Evolutionary conservation across 2,113 vertebrate species (phyloP), one percentile per base, ranked within the genome.

Genomic region (Pseudonaja textilis): DNA sequence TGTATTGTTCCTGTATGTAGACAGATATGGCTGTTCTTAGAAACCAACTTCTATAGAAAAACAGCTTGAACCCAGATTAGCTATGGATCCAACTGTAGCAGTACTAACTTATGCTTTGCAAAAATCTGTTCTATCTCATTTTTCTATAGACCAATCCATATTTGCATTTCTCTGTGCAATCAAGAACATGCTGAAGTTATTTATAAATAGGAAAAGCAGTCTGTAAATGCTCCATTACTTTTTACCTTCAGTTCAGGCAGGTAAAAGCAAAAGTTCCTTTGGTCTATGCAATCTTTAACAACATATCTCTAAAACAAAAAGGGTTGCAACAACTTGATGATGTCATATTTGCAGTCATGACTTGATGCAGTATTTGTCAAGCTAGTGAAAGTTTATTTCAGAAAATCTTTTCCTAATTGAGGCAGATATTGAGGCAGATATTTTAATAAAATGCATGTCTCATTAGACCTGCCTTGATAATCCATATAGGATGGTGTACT

Each of bases 391-490:
- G n/a, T 91, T 92, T 93, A 87, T 93, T 95, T 94, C 91, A 1
- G 0, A 87, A 94, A 96, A 95, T 93, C 93, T 95, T 95, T 96
- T 95, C 92, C 86, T 95, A 96, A 74, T 0, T 93, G 95, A 96
- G 93, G 91, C 93, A 96, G 25, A 29, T 50, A 50, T 50, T 50
- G 47, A 9, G 47, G 47, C 7, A 50, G 47, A 94, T 96, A 93
- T 96, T 97, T 96, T 96, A 95, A 96, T 95, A 96, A 95, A 91
- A 95, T 96, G 92, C 96, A 97, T 94, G 94, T 92, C 95, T 96
- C 96, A 96, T 96, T 96, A 97, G 95, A 95, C 96, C 94, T 96
- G 95, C 96, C 94, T 95, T 95, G 93, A 94, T 93, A 96, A 96
- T 95, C 93, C 94, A 94, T 88, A 94, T 94, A 96, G 89, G 85